phyloP scores from a whole-genome alignment of 2,113 vertebrate genomes.

The Zeus faber region DNA sequence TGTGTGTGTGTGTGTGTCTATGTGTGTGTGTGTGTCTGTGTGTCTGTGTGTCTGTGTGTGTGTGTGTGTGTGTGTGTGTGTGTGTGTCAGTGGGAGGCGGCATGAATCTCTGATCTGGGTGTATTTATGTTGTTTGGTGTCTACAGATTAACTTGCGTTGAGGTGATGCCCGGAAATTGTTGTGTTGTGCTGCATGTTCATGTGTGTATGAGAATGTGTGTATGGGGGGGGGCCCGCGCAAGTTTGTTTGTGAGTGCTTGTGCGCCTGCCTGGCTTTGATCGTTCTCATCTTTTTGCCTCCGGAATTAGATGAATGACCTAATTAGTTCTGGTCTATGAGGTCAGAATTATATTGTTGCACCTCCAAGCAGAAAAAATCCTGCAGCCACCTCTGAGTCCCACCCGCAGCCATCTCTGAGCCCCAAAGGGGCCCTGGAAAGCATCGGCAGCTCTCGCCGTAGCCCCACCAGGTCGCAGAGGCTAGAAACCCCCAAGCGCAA shows the following conservation, averaged over 20 bases:
- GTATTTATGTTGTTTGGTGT: no score
- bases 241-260: constrained; percentile 27
- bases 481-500: no score
- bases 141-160: neutral
- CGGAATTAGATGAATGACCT: constrained; percentile 54
- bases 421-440: neutral
- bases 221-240: constrained; percentile 32
- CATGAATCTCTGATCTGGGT: no score
- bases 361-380: no score
- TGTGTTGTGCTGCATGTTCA: neutral
- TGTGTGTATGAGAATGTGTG: neutral
- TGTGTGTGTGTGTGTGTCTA: no score
- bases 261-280: constrained; percentile 13
- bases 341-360: no score
- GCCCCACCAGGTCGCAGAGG: no score
- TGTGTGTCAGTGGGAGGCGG: constrained; percentile 3
- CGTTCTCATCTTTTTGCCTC: constrained; percentile 50
- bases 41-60: constrained; percentile 6
- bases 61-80: constrained; percentile 9
- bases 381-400: no score
- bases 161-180: neutral
- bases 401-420: neutral
- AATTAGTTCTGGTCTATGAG: no score
- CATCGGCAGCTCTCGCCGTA: no score
- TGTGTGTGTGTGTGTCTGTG: no score